Evolutionary conservation across 2,113 vertebrate species (phyloP).

Genomic region (Typhlomys cinereus): DNA sequence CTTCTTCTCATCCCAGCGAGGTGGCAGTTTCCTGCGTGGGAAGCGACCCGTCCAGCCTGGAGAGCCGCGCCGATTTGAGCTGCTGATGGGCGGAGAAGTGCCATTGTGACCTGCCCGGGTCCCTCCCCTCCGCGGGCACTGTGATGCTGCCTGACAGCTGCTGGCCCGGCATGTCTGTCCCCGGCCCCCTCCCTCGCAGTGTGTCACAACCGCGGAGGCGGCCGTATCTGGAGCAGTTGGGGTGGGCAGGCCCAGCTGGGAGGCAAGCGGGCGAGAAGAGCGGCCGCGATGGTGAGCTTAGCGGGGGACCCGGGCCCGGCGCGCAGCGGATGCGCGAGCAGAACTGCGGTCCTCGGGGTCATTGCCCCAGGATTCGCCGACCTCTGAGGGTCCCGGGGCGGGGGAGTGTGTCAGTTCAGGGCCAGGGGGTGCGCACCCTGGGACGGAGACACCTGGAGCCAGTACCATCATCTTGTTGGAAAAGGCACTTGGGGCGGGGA

Average conservation of each 20-base stretch:
- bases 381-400: neutral
- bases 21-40: accelerated
- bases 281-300: constrained; percentile 71
- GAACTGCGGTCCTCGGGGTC: neutral
- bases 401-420: neutral
- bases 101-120: constrained; percentile 71
- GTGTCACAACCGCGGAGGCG: constrained; percentile 62
- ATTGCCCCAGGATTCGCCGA: neutral
- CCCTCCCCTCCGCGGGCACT: neutral
- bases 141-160: constrained; percentile 78
- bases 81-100: neutral
- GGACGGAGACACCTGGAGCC: no score
- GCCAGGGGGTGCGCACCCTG: neutral
- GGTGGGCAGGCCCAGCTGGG: constrained; percentile 51
- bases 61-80: neutral
- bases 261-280: constrained; percentile 50
- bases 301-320: neutral
- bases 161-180: constrained; percentile 65
- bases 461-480: neutral
- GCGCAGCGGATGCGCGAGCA: neutral
- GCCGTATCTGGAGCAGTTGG: constrained; percentile 66
- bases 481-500: neutral
- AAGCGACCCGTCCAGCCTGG: neutral
- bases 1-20: no score
- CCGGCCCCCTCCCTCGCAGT: constrained; percentile 50